A percentile compares a stretch with the other conserved stretches of the same genome.
Evolutionary conservation across 2,113 vertebrate genomes (phyloP).

Genomic region (Toxostoma redivivum): DNA sequence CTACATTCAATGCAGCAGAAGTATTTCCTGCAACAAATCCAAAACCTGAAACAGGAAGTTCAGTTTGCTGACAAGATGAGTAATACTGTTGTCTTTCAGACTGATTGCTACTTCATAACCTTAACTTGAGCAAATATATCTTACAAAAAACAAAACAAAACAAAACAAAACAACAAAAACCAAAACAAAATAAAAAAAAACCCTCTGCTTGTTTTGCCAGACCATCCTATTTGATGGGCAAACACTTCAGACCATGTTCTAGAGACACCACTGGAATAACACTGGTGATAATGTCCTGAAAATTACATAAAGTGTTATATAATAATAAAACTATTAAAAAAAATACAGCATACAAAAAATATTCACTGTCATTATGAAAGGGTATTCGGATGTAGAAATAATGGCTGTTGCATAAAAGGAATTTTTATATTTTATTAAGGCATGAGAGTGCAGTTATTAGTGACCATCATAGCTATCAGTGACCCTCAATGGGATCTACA

Average conservation of each 20-base stretch:
- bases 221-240: background rate
- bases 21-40: background rate
- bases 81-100: background rate
- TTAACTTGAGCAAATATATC: background rate
- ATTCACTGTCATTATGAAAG: background rate
- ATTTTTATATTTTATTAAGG: background rate
- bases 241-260: background rate
- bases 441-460: background rate
- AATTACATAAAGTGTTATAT: background rate
- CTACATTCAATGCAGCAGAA: background rate
- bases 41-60: background rate
- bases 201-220: background rate
- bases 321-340: background rate
- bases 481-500: background rate
- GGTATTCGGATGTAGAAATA: background rate
- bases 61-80: background rate
- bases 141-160: too few relatives aligned
- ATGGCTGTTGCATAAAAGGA: background rate
- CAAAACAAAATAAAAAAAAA: background rate
- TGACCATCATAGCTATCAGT: background rate
- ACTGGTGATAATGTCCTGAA: background rate
- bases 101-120: background rate
- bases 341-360: background rate
- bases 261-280: background rate
- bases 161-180: too few relatives aligned